A percentile compares a stretch with the other conserved stretches of the same genome.
These are phyloP conservation scores for zebrafish (Danio rerio) DNA, from an alignment of 2,113 vertebrate genomes.

Conservation along the genomic window DNA sequence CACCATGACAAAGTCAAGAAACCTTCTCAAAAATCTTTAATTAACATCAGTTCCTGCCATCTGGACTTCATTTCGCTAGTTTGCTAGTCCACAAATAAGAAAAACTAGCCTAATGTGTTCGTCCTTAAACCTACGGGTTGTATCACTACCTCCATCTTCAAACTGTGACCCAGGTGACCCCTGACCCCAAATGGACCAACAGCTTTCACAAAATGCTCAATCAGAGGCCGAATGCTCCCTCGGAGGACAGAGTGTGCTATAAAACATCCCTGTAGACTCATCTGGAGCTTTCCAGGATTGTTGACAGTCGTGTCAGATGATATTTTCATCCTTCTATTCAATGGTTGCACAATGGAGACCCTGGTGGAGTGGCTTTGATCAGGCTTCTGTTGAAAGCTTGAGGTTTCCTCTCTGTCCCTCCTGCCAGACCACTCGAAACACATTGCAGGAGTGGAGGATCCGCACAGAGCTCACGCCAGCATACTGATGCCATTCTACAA, in stretches of 20 bases:
- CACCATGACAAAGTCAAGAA: slow-evolving; percentile 26
- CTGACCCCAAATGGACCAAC: slow-evolving; percentile 64
- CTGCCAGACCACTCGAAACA: slow-evolving; percentile 37
- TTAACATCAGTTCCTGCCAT: slow-evolving; percentile 55
- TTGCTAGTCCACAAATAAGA: slow-evolving; percentile 47
- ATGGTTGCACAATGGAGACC: slow-evolving; percentile 10
- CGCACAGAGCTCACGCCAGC: slow-evolving; percentile 29
- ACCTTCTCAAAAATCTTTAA: slow-evolving; percentile 51
- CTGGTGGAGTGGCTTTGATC: slow-evolving; percentile 48
- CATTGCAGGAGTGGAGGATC: slow-evolving; percentile 24
- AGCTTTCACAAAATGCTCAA: slow-evolving; percentile 55
- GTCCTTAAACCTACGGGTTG: slow-evolving; percentile 53
- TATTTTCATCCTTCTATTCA: slow-evolving; percentile 43
- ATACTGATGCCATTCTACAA: slow-evolving; percentile 32
- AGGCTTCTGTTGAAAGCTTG: slow-evolving; percentile 47
- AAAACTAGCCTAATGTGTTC: slow-evolving; percentile 61
- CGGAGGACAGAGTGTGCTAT: slow-evolving; percentile 31
- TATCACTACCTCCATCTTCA: slow-evolving; percentile 64
- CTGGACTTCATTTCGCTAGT: slow-evolving; percentile 56
- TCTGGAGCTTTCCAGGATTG: slow-evolving; percentile 17
- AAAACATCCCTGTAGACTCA: slow-evolving; percentile 35
- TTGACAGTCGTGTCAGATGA: slow-evolving; percentile 39
- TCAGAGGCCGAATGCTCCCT: slow-evolving; percentile 65
- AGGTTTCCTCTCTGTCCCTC: slow-evolving; percentile 44
- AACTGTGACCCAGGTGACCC: slow-evolving; percentile 57